Percentiles rank a stretch among this genome's conserved stretches.
Evolutionary conservation across 2,888 invertebrate species (phyloP).

Genomic region (Zonitis immaculata): DNA sequence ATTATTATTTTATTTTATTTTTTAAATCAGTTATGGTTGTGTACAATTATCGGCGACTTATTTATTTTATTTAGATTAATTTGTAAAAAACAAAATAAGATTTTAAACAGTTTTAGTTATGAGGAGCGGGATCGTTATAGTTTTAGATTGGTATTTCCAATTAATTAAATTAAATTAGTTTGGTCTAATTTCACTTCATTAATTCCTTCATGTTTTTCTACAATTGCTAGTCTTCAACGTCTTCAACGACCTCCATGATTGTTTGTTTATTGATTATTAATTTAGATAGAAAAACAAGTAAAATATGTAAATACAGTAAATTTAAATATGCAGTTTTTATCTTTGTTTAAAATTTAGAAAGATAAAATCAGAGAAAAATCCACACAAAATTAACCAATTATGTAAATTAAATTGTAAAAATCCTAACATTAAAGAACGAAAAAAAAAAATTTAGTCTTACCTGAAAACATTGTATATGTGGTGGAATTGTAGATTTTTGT

Average conservation of each 20-base stretch:
- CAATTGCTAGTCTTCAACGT: conserved; percentile 10
- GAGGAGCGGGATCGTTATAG: not conserved
- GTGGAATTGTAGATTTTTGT: conserved; percentile 43
- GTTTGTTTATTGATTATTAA: conserved; percentile 1
- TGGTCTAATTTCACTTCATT: no score
- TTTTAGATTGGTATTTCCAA: no score
- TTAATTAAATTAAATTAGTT: no score
- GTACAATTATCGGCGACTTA: conserved; percentile 6
- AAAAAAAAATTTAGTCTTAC: conserved; percentile 23
- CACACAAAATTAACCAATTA: conserved; percentile 6
- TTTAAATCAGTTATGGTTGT: conserved; percentile 26
- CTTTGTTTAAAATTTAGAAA: conserved; percentile 13
- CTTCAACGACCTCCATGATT: conserved; percentile 8
- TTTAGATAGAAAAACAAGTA: not conserved
- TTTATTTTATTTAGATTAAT: not conserved
- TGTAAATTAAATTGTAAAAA: conserved; percentile 28
- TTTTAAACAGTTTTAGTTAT: not conserved
- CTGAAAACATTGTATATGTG: conserved; percentile 34
- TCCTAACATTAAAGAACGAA: conserved; percentile 7
- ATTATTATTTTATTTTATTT: no score
- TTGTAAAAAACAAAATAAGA: not conserved
- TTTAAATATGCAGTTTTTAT: conserved; percentile 18
- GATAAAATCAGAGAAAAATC: no score
- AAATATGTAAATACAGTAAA: conserved; percentile 15
- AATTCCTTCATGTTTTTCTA: no score